Base-by-base conservation (phyloP, 2,113 vertebrate species). In the Sebastes schlegelii region DNA sequence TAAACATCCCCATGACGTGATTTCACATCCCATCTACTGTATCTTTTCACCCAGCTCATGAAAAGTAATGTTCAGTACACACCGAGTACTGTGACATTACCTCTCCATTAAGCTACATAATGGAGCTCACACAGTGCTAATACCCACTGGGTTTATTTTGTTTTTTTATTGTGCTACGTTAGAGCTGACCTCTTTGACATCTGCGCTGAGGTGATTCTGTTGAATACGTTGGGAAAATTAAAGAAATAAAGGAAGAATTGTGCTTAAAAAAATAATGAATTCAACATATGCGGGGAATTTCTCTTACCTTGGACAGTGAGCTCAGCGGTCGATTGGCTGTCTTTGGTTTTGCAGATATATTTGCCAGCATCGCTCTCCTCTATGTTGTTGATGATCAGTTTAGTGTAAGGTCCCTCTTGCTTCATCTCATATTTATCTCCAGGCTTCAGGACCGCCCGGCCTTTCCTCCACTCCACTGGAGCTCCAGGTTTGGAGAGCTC, bases 381-480 rank as follows among this genome's bases (percentile, higher is more conserved):
- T 17, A 91, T 74, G 5, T 88, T 85, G 40, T 82, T 88, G 73
- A 96, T 88, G 26, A 93, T 7, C 11, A 96, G 89, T 75, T 92
- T 93, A 17, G 80, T 86, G 11, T 92, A 43, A 43, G 69, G 88
- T 12, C 94, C 94, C 42, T 95, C 94, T 83, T 93, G 94, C 68
- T 91, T 97, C 96, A 96, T 96, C 77, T 91, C 95, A 80, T 48
- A 89, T 82, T 95, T 96, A 26, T 90, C 84, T 85, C 93, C 91
- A 16, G 91, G 3, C 0, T 72, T 96, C 52, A 99, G 95, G 1
- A 95, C 34, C 0, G 77, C 72, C 2, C 96, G 85, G 57, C 95
- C 94, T 88, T 89, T 95, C 77, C 85, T 93, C 95, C 95, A 96
- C 42, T 94, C 91, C 23, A 96, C 93, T 1, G 88, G 87, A 83